Conservation (phyloP, 2,797 vertebrate species). For the Cetoscarus ocellatus region DNA sequence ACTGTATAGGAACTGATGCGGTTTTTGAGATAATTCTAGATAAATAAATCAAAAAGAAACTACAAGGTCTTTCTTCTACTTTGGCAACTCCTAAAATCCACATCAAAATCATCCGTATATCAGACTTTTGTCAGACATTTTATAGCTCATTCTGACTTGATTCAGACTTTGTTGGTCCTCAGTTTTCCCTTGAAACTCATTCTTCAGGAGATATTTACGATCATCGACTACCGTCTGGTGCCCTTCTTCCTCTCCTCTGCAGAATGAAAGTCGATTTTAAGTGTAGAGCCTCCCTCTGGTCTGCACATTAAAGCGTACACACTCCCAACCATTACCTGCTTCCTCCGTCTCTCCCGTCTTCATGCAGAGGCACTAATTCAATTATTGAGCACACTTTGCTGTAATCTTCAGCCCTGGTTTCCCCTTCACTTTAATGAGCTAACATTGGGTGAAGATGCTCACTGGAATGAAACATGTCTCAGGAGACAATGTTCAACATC, state of each 20-base stretch:
- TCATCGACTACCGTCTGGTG: background rate
- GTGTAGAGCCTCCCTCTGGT: background rate
- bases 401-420: conserved; percentile 51
- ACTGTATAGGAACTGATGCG: too few species aligned
- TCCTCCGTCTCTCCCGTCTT: conserved; percentile 19
- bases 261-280: background rate
- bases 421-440: conserved; percentile 32
- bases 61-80: too few species aligned
- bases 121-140: background rate
- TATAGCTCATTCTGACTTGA: background rate
- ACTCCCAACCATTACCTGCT: conserved; percentile 14
- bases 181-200: background rate
- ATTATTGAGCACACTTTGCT: conserved; percentile 51
- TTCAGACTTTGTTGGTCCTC: background rate
- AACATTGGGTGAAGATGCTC: conserved; percentile 14
- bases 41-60: too few species aligned
- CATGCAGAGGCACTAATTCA: conserved; percentile 48
- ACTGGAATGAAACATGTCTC: conserved; percentile 2
- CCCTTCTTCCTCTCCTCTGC: background rate
- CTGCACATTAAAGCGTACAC: conserved; percentile 5
- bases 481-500: conserved; percentile 7
- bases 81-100: too few species aligned
- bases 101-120: background rate
- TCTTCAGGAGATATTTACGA: background rate
- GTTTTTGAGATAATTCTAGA: too few species aligned